Percentiles rank a stretch among this genome's conserved stretches.
Evolutionary conservation across 2,113 vertebrate species (phyloP).

Genomic region (Scomber colias): DNA sequence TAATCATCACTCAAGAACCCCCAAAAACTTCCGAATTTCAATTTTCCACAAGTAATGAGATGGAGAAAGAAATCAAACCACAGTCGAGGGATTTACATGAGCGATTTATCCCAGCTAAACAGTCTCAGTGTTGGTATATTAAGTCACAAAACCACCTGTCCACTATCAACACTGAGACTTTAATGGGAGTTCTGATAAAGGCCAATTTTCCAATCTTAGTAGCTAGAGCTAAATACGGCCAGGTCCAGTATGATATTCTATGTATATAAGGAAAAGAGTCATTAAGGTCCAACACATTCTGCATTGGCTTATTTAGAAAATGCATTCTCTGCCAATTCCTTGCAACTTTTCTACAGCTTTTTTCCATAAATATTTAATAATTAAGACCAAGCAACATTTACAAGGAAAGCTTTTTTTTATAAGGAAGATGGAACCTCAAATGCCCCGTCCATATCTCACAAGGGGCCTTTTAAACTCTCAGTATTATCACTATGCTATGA

Average conservation of each 20-base stretch:
- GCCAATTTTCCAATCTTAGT: conserved; percentile 38
- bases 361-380: conserved; percentile 60
- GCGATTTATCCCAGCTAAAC: conserved; percentile 18
- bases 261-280: conserved; percentile 19
- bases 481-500: conserved; percentile 47
- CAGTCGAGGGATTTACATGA: conserved; percentile 28
- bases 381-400: conserved; percentile 54
- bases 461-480: conserved; percentile 32
- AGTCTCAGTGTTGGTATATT: conserved; percentile 16
- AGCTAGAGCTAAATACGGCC: conserved; percentile 26
- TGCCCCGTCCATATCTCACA: background rate
- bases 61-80: conserved; percentile 18
- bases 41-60: conserved; percentile 25
- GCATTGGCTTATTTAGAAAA: conserved; percentile 29
- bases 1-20: conserved; percentile 16
- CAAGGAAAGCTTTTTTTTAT: conserved; percentile 53
- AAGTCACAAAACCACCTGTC: conserved; percentile 42
- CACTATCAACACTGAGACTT: conserved; percentile 35
- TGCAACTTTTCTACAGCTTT: conserved; percentile 29
- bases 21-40: conserved; percentile 12
- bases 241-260: conserved; percentile 35
- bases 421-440: conserved; percentile 42
- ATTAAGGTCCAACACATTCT: conserved; percentile 24
- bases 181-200: conserved; percentile 23
- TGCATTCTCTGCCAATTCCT: conserved; percentile 23